Percentiles rank a stretch among this genome's conserved stretches.
Evolutionary conservation across 2,797 vertebrate species (phyloP).

Genomic region (Phylloscopus collybita): DNA sequence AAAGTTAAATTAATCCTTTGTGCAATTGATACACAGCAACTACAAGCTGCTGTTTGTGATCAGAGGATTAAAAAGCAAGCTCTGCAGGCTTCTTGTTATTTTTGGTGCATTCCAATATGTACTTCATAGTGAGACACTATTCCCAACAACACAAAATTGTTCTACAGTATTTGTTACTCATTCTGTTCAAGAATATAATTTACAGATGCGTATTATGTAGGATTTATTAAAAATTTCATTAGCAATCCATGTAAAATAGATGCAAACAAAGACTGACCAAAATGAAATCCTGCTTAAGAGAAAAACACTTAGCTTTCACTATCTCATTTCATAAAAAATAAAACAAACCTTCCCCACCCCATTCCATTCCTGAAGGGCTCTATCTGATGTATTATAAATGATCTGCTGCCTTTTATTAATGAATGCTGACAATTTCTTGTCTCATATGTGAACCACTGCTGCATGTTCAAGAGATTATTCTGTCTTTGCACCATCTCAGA

Average conservation of each 20-base stretch:
- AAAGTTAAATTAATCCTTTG: conserved; percentile 20
- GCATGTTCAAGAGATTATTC: background rate
- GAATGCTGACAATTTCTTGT: background rate
- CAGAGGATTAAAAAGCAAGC: background rate
- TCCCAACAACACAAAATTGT: background rate
- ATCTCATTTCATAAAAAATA: background rate
- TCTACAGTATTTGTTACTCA: background rate
- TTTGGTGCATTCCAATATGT: background rate
- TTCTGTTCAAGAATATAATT: background rate
- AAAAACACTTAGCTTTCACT: background rate
- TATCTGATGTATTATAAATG: background rate
- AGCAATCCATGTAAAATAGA: background rate
- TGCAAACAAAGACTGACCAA: background rate
- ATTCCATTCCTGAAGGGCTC: background rate
- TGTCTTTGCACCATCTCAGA: background rate
- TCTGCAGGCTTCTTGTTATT: background rate
- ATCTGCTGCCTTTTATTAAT: background rate
- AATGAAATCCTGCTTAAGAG: background rate
- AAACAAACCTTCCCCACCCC: background rate
- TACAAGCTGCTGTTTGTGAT: background rate
- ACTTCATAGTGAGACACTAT: background rate
- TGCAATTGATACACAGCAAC: background rate
- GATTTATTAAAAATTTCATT: background rate
- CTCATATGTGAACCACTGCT: background rate
- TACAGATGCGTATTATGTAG: background rate